Conservation (phyloP, 2,888 invertebrate genomes). For the Strigamia maritima region DNA sequence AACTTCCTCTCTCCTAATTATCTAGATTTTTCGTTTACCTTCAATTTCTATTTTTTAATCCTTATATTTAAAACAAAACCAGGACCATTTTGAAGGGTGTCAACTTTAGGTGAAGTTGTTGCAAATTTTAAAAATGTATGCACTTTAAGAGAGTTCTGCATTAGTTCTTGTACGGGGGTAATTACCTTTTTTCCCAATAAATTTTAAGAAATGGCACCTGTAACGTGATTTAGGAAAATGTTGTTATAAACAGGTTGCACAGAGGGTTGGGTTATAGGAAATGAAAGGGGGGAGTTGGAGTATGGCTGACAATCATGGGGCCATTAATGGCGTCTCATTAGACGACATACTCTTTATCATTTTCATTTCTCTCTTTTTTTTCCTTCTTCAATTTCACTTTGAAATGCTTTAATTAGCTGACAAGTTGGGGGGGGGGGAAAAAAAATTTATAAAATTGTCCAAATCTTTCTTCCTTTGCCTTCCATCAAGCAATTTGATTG, state of each 20-base stretch:
- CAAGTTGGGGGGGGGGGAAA: conserved; percentile 4
- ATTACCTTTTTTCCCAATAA: conserved; percentile 26
- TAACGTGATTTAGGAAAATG: not conserved
- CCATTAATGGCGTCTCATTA: conserved; percentile 34
- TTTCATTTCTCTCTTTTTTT: not conserved
- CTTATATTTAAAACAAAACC: conserved; percentile 17
- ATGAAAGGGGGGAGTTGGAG: not conserved
- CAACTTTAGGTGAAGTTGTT: conserved; percentile 31
- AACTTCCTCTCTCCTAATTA: not conserved
- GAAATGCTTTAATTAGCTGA: conserved; percentile 34
- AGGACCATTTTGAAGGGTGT: conserved; percentile 25
- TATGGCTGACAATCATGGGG: conserved; percentile 30
- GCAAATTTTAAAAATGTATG: conserved; percentile 19
- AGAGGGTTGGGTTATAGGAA: conserved; percentile 17
- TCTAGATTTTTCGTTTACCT: not conserved
- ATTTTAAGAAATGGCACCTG: not conserved
- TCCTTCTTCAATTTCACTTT: conserved; percentile 22
- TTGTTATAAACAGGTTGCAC: not conserved
- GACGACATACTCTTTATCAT: conserved; percentile 34
- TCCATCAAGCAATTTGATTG: not conserved
- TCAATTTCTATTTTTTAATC: conserved; percentile 22
- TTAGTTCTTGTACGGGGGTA: conserved; percentile 14
- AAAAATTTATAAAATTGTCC: not conserved
- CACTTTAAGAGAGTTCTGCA: conserved; percentile 22
- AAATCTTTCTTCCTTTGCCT: not conserved